phyloP scores from a whole-genome alignment of 2,113 vertebrate species.

The Lucifuga dentata region DNA sequence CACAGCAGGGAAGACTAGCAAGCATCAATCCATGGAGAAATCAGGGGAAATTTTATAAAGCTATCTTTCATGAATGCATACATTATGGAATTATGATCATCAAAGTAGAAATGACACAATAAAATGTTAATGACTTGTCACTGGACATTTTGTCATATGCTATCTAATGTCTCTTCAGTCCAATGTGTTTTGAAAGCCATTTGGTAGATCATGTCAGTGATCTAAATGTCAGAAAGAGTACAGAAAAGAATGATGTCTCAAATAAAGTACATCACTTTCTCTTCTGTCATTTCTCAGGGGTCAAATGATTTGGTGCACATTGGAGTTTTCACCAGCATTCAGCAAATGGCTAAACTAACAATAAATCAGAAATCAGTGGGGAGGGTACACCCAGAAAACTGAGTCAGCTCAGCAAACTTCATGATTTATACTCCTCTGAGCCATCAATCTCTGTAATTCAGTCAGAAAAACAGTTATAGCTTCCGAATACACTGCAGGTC shows the following conservation, averaged over 20 bases:
- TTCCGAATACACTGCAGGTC: conserved; percentile 46
- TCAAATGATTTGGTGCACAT: conserved; percentile 62
- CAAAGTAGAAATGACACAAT: neutral
- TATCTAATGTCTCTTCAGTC: neutral
- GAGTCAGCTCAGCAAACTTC: conserved; percentile 65
- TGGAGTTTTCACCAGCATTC: conserved; percentile 62
- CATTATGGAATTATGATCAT: neutral
- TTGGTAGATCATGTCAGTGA: conserved; percentile 13
- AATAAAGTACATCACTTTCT: conserved; percentile 59
- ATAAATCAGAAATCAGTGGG: conserved; percentile 68
- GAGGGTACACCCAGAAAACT: conserved; percentile 47
- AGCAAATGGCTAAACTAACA: conserved; percentile 61
- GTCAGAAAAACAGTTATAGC: conserved; percentile 48
- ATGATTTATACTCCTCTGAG: conserved; percentile 52
- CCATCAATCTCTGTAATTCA: conserved; percentile 59
- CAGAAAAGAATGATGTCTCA: conserved; percentile 43
- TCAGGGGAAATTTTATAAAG: neutral
- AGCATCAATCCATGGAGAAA: neutral
- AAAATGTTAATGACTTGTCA: too few relatives aligned
- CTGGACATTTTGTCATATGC: neutral
- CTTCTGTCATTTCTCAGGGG: conserved; percentile 49
- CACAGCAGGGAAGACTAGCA: conserved; percentile 6
- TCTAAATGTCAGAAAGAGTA: conserved; percentile 21
- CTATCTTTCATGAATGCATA: neutral
- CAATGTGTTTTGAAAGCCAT: neutral